Evolutionary conservation across 1,140 invertebrate species (phyloP).

Genomic region (Tachypleus tridentatus): DNA sequence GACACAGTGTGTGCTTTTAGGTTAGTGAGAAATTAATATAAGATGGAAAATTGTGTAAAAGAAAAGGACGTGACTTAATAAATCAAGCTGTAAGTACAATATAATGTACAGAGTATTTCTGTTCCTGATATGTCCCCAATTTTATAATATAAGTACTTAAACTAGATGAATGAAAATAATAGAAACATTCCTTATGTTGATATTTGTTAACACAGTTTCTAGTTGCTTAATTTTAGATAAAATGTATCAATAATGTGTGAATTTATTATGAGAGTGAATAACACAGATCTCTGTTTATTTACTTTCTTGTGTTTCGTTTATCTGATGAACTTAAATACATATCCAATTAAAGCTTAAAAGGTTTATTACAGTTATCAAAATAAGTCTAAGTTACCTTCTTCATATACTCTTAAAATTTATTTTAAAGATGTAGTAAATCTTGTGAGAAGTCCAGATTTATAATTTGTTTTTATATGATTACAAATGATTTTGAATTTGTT

Average conservation of each 20-base stretch:
- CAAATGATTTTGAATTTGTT: background rate
- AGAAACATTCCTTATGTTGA: too few relatives aligned
- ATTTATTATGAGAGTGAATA: too few relatives aligned
- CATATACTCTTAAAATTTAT: background rate
- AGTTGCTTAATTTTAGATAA: too few relatives aligned
- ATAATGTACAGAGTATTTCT: background rate
- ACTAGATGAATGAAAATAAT: too few relatives aligned
- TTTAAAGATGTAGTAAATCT: too few relatives aligned
- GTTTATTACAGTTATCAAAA: background rate
- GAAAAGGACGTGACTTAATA: background rate
- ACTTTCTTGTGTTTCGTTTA: too few relatives aligned
- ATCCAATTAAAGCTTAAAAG: background rate
- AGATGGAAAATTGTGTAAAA: background rate
- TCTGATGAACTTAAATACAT: too few relatives aligned
- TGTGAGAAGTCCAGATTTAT: too few relatives aligned
- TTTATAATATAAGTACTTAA: background rate
- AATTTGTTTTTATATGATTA: too few relatives aligned
- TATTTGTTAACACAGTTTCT: too few relatives aligned
- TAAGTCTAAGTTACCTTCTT: background rate
- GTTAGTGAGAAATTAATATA: slow-evolving; percentile 3
- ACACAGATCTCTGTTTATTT: too few relatives aligned
- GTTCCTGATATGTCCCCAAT: background rate
- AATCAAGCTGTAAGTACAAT: background rate
- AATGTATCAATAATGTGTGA: too few relatives aligned
- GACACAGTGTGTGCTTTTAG: slow-evolving; percentile 11